Conservation (phyloP, 2,888 invertebrate genomes). For the Volucella zonaria region DNA sequence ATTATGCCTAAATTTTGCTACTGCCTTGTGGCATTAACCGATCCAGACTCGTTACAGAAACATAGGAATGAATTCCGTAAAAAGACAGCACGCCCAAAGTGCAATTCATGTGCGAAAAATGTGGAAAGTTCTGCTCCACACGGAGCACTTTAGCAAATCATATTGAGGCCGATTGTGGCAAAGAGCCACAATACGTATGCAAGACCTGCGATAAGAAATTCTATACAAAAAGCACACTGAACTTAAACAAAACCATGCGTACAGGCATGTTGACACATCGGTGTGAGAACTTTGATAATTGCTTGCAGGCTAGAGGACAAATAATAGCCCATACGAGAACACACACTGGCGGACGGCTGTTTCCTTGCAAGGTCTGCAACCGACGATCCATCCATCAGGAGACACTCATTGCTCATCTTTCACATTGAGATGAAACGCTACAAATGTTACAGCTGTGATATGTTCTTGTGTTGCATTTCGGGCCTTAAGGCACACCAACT, state of each 20-base stretch:
- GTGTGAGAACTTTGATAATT: conserved; percentile 80
- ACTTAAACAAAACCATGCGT: conserved; percentile 79
- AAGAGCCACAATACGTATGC: conserved; percentile 75
- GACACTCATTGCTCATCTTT: no score
- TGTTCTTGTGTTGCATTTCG: conserved; percentile 80
- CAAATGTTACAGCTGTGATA: conserved; percentile 80
- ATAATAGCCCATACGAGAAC: conserved; percentile 80
- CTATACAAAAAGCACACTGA: conserved; percentile 77
- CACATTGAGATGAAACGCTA: conserved; percentile 82
- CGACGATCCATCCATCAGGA: no score
- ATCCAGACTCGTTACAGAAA: conserved; percentile 17
- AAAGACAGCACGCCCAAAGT: not conserved
- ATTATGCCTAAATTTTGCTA: not conserved
- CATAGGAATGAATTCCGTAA: conserved; percentile 44
- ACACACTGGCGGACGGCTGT: conserved; percentile 81
- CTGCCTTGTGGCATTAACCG: conserved; percentile 45
- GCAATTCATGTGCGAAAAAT: conserved; percentile 73
- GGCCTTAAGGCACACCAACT: conserved; percentile 80
- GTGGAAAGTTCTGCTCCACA: conserved; percentile 75
- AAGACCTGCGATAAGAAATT: conserved; percentile 78
- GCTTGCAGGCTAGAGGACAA: conserved; percentile 80
- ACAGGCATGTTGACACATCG: conserved; percentile 80
- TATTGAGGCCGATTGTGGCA: conserved; percentile 75
- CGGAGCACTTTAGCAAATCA: conserved; percentile 74
- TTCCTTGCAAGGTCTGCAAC: no score